Conservation (phyloP, 2,888 invertebrate species). For the Drosophila anceps region DNA sequence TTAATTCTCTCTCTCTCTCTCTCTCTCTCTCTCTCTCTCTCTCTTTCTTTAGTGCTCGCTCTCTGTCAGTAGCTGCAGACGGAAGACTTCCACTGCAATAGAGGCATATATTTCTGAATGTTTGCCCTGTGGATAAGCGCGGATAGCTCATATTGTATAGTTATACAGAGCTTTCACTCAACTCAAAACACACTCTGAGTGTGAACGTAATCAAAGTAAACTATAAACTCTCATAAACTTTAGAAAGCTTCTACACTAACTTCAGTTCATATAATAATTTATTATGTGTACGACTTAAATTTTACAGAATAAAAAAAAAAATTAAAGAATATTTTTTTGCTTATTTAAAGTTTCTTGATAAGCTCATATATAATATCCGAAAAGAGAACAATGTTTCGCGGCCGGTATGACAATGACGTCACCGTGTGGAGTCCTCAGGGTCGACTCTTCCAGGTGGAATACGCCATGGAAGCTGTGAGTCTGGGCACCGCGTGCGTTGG, state of each 20-base stretch:
- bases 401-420: constrained; percentile 99
- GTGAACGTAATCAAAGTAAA: neutral
- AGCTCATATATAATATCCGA: neutral
- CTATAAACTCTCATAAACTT: neutral
- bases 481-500: constrained; percentile 89
- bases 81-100: neutral
- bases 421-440: constrained; percentile 99
- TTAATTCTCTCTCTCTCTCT: no score
- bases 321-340: no score
- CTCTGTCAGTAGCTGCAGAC: neutral
- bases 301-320: neutral
- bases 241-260: neutral
- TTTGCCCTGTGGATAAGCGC: neutral
- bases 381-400: constrained; percentile 93
- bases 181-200: neutral
- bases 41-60: no score
- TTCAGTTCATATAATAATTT: neutral
- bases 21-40: no score
- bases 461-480: constrained; percentile 99
- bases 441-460: constrained; percentile 97
- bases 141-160: neutral
- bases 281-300: neutral
- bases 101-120: neutral
- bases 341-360: no score
- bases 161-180: neutral